Evolutionary conservation across 2,888 invertebrate genomes (phyloP).

Genomic region (Patella caerulea): DNA sequence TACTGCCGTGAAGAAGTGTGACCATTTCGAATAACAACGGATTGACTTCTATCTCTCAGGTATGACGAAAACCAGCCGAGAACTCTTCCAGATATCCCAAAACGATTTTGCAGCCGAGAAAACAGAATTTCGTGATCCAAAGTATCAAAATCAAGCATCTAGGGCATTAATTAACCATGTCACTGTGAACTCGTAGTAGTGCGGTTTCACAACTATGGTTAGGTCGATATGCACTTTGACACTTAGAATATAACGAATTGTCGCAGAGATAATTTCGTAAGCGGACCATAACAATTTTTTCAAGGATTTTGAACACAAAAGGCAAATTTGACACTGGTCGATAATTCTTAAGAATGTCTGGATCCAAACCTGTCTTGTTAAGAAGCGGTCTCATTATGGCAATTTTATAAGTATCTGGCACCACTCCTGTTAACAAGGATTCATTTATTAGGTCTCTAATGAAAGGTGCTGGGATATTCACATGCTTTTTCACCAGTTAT

Average conservation of each 20-base stretch:
- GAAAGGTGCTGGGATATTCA: background rate
- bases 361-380: background rate
- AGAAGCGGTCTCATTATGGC: background rate
- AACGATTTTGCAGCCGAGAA: background rate
- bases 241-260: background rate
- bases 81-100: background rate
- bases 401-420: background rate
- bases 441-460: background rate
- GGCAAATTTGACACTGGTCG: background rate
- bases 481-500: too few species aligned
- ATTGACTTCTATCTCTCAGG: background rate
- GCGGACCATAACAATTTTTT: background rate
- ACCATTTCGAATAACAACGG: background rate
- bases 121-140: background rate
- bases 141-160: background rate
- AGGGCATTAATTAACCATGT: background rate
- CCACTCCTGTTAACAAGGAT: background rate
- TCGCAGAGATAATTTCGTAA: background rate
- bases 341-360: background rate
- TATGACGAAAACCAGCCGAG: background rate
- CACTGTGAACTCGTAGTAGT: background rate
- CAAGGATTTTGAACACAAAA: conserved; percentile 1
- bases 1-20: background rate
- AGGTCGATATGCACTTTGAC: background rate
- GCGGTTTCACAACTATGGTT: conserved; percentile 1